Base-by-base conservation (phyloP, 2,113 vertebrate species). In the Neofelis nebulosa region DNA sequence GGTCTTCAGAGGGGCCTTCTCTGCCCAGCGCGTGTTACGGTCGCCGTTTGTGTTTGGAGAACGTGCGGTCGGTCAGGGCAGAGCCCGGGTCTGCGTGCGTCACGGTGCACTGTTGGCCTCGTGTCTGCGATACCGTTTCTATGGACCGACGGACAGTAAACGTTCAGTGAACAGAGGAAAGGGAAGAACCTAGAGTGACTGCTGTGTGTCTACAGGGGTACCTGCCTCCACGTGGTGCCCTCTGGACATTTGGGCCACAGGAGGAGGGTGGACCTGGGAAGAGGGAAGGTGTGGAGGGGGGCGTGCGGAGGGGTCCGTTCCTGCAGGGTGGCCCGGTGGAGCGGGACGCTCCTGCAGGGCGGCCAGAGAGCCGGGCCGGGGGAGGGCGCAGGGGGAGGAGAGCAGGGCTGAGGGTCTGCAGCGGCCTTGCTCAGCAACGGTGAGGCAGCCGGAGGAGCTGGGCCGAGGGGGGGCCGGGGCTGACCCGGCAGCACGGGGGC, bases 11-110 rank as follows among this genome's bases (percentile, higher is more conserved):
- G 36, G 16, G 10, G 33, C 19, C 19, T 38, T 2, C n/a, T 23
- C 69, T 11, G 9, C 7, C 23, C 3, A 1, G 23, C 12, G 1
- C 71, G 2, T 41, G 3, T 5, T 3, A 21, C 3, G 38, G 36
- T 23, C 25, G 21, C 12, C 16, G 16, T 69, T 5, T 7, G 65
- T 25, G 65, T 68, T 33, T n/a, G 16, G 7, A 4, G 7, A 61
- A 61, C 8, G 16, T 19, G 68, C 19, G 68, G 38, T 7, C 71
- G 2, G 12, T 27, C 36, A 14, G 71, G 71, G 71, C 71, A 23
- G 21, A 41, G 71, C 38, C 36, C 5, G 3, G 5, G 1, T 7
- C 36, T 27, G 57, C 57, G 7, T 23, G 57, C 19, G 7, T 23
- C 57, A 3, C 57, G 21, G 57, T 9, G 21, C 55, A 6, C 55